phyloP scores from a whole-genome alignment of 1,140 invertebrate species.

The Pomacea maculata region DNA sequence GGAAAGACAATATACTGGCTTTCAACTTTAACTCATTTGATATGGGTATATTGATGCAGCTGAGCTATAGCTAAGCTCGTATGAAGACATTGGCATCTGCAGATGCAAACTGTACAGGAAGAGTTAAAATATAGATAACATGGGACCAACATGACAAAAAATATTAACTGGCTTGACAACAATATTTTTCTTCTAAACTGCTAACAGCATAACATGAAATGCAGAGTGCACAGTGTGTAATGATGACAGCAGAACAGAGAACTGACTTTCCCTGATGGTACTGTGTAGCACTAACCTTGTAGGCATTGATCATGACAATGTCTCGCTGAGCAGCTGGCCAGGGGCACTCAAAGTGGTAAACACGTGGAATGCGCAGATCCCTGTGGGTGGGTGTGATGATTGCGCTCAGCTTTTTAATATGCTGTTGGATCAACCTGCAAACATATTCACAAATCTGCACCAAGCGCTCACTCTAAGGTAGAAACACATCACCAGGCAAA shows the following conservation, averaged over 20 bases:
- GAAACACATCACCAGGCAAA: neutral
- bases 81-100: too few species aligned
- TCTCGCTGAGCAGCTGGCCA: slow-evolving; percentile 97
- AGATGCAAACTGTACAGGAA: too few species aligned
- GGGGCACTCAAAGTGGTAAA: slow-evolving; percentile 83
- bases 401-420: slow-evolving; percentile 84
- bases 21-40: too few species aligned
- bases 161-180: too few species aligned
- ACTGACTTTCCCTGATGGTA: neutral
- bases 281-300: slow-evolving; percentile 71
- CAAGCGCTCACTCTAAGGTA: neutral
- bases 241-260: too few species aligned
- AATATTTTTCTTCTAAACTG: too few species aligned
- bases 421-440: slow-evolving; percentile 81
- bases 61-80: too few species aligned
- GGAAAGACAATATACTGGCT: too few species aligned
- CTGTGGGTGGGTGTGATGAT: slow-evolving; percentile 85
- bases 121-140: too few species aligned
- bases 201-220: neutral
- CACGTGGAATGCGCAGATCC: slow-evolving; percentile 82
- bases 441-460: neutral
- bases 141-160: too few species aligned
- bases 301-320: slow-evolving; percentile 90
- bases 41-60: too few species aligned
- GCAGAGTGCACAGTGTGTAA: neutral